Evolutionary conservation across 2,113 vertebrate species (phyloP), one percentile per base, ranked within the genome.

Genomic region (Nibea albiflora): DNA sequence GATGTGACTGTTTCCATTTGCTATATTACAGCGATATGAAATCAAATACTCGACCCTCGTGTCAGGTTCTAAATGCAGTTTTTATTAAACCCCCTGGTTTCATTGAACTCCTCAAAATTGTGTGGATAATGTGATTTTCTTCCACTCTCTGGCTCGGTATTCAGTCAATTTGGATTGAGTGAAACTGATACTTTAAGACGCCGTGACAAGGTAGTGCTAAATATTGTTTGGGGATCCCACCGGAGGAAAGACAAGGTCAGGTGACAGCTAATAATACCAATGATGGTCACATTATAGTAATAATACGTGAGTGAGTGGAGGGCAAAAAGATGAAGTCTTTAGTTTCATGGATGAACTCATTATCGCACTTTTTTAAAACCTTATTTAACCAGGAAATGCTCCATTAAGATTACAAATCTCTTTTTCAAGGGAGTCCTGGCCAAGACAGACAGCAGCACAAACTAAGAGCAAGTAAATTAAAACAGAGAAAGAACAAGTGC

Each of bases 71-170:
- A 65, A 64, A 69, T n/a, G 5, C n/a, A 15, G n/a, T 62, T 12
- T 76, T 88, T 70, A 90, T 84, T 84, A 76, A 78, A 44, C 60
- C 35, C 19, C 35, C 26, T 15, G 26, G 31, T 77, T 70, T 72
- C 39, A 76, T 46, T 26, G 19, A 79, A 49, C 14, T 22, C 60
- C 62, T 77, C 53, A 63, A 19, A 68, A 68, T 22, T 22, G 8
- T 68, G 56, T 15, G 61, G 31, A 49, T 92, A 86, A 91, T 81
- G 47, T 28, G 63, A 92, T 90, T 87, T 39, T 73, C 63, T 68
- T 63, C 60, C 31, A 66, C 64, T 67, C 82, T 53, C 26, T 20
- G 50, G 68, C 57, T 67, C 64, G 70, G 10, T 56, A n/a, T 68
- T 61, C 9, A 31, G 2, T 49, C 14, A 24, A 47, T 64, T 72